These are phyloP conservation scores for Tiliacea aurago DNA, from an alignment of 2,888 invertebrate species.

Conservation along the genomic window DNA sequence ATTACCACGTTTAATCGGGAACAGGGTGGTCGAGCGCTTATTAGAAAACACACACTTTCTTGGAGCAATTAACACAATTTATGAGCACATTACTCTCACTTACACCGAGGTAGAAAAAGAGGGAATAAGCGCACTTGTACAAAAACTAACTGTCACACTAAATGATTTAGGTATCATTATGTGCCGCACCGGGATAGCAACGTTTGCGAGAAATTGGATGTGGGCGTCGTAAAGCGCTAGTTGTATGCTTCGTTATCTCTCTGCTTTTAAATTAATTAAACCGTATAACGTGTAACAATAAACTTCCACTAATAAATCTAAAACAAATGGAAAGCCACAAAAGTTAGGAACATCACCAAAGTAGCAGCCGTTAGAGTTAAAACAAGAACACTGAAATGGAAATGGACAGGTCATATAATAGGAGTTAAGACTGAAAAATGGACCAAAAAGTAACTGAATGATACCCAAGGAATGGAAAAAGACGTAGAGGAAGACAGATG, in stretches of 20 bases:
- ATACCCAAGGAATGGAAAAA: too few species aligned
- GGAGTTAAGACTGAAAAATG: too few species aligned
- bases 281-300: constrained; percentile 44
- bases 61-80: constrained; percentile 36
- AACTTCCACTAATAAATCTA: constrained; percentile 48
- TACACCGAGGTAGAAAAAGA: constrained; percentile 33
- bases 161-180: constrained; percentile 65
- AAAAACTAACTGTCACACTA: constrained; percentile 64
- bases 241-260: constrained; percentile 54
- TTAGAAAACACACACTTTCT: constrained; percentile 19
- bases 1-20: neutral
- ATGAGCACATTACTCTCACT: constrained; percentile 51
- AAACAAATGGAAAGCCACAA: too few species aligned
- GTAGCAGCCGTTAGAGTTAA: too few species aligned
- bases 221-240: constrained; percentile 63
- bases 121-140: constrained; percentile 43
- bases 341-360: too few species aligned
- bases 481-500: too few species aligned
- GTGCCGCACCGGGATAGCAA: constrained; percentile 53
- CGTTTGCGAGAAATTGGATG: constrained; percentile 65
- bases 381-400: too few species aligned
- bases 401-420: too few species aligned
- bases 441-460: too few species aligned
- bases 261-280: constrained; percentile 62
- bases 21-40: neutral